A percentile compares a stretch with the other conserved stretches of the same genome.
phyloP scores from a whole-genome alignment of 37 sponge, comb jelly and placozoan genomes.

The Hormiphora californensis region DNA sequence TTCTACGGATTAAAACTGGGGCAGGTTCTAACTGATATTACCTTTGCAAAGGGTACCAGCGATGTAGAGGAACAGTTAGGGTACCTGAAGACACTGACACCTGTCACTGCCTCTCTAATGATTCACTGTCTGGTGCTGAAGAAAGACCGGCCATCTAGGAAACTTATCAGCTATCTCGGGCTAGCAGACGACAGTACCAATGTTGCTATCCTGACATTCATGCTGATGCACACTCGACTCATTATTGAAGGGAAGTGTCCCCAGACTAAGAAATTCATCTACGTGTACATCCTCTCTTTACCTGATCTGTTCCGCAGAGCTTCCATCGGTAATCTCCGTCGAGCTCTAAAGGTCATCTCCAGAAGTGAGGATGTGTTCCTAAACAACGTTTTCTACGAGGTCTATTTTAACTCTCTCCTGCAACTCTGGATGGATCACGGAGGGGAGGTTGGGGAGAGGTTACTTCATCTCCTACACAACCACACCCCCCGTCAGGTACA shows the following conservation, averaged over 20 bases:
- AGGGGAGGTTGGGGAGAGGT: background rate
- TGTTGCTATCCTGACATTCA: slow-evolving; percentile 14
- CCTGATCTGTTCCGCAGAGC: background rate
- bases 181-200: slow-evolving; percentile 16
- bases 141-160: background rate
- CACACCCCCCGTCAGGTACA: background rate
- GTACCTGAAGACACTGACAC: background rate
- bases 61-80: background rate
- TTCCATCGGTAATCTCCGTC: background rate
- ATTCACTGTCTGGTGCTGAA: slow-evolving; percentile 12
- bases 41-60: background rate
- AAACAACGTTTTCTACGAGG: background rate
- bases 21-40: slow-evolving; percentile 23
- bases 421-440: slow-evolving; percentile 42
- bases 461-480: background rate
- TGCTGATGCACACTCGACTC: background rate
- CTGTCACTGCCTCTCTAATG: slow-evolving; percentile 13
- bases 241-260: background rate
- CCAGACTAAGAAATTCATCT: background rate
- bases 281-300: background rate
- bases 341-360: background rate
- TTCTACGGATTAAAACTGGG: background rate
- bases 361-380: background rate
- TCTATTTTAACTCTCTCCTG: background rate
- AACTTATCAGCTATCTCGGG: background rate